phyloP scores from a whole-genome alignment of 1,140 invertebrate species.

The Camponotus pennsylvanicus region DNA sequence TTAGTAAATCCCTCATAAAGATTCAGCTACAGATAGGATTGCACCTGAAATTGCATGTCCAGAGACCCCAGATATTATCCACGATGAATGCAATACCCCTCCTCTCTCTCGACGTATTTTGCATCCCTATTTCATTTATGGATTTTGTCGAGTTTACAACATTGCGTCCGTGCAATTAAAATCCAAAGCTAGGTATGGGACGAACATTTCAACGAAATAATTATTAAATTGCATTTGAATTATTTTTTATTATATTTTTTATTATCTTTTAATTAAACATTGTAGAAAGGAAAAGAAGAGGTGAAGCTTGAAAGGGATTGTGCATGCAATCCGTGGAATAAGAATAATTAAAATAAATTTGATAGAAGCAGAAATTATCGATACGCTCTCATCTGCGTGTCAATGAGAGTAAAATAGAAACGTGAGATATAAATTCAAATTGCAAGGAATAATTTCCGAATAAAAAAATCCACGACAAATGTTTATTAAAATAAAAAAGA shows the following conservation, averaged over 20 bases:
- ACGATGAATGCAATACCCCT: background rate
- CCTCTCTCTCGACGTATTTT: background rate
- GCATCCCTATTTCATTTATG: conserved; percentile 1
- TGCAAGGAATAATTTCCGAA: too few species aligned
- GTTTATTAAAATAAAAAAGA: too few species aligned
- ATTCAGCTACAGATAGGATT: conserved; percentile 49
- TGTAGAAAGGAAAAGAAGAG: background rate
- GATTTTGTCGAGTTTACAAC: background rate
- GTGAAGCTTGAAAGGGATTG: too few species aligned
- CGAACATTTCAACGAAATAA: background rate
- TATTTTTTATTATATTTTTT: background rate
- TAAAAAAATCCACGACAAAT: too few species aligned
- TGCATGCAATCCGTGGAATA: too few species aligned
- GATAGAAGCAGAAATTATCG: too few species aligned
- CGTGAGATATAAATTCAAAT: too few species aligned
- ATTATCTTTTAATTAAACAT: too few species aligned
- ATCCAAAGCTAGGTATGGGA: background rate
- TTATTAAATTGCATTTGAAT: background rate
- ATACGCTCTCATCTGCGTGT: too few species aligned
- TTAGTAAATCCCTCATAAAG: conserved; percentile 54
- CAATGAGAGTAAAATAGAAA: too few species aligned
- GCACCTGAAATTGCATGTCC: conserved; percentile 57
- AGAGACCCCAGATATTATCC: conserved; percentile 29
- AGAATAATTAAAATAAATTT: too few species aligned
- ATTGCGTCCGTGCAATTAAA: background rate